phyloP scores from a whole-genome alignment of 2,888 invertebrate species.

The Zaprionus lineosus region DNA sequence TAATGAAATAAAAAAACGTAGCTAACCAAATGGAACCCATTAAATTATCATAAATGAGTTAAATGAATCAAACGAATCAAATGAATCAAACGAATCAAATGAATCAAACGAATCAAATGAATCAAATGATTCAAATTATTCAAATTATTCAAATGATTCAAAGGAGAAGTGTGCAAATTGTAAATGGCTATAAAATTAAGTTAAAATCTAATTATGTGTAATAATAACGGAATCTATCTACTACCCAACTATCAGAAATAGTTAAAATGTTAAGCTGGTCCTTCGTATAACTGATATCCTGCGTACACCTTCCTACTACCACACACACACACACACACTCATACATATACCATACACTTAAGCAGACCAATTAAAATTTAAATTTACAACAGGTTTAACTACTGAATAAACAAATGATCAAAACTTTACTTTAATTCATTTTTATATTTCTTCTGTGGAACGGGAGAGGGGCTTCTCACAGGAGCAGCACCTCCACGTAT shows the following conservation, averaged over 20 bases:
- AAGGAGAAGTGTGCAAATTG: slow-evolving; percentile 40
- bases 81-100: too few species aligned
- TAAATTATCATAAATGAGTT: too few species aligned
- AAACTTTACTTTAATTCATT: too few species aligned
- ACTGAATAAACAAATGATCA: slow-evolving; percentile 64
- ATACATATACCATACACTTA: slow-evolving; percentile 51
- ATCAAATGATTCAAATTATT: too few species aligned
- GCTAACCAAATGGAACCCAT: slow-evolving; percentile 64
- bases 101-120: too few species aligned
- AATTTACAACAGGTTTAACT: slow-evolving; percentile 45
- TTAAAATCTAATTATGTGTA: slow-evolving; percentile 7
- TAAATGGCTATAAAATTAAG: slow-evolving; percentile 48
- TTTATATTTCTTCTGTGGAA: too few species aligned
- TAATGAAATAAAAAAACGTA: slow-evolving; percentile 35
- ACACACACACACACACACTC: not conserved
- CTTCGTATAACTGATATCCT: slow-evolving; percentile 13
- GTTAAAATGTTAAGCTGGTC: slow-evolving; percentile 24
- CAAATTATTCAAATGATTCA: too few species aligned
- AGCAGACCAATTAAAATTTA: slow-evolving; percentile 77
- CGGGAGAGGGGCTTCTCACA: too few species aligned
- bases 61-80: too few species aligned
- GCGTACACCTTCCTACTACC: slow-evolving; percentile 31
- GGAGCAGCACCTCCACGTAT: slow-evolving; percentile 75
- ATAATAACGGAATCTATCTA: too few species aligned
- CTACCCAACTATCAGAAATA: slow-evolving; percentile 25